Conservation (phyloP, 2,113 vertebrate genomes). For the Turnix velox region DNA sequence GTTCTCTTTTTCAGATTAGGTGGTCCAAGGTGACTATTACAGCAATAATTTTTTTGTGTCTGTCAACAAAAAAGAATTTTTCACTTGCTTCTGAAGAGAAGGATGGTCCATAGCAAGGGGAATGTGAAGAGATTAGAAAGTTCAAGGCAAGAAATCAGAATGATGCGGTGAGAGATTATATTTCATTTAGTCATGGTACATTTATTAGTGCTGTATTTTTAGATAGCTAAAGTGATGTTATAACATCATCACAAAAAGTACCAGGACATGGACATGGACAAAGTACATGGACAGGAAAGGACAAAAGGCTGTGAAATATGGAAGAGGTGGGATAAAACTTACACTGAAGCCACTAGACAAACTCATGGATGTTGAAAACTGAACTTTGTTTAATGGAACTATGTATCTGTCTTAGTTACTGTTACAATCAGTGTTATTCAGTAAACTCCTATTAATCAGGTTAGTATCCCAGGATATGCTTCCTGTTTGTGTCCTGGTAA, state of each 20-base stretch:
- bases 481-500: constrained; percentile 15
- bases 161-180: background rate
- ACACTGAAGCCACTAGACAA: background rate
- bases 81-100: background rate
- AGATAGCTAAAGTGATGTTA: background rate
- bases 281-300: background rate
- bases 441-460: constrained; percentile 36
- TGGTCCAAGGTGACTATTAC: background rate
- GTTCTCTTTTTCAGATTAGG: background rate
- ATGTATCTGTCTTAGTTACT: constrained; percentile 13
- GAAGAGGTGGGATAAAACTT: background rate
- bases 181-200: background rate
- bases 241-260: background rate
- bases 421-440: background rate
- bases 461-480: background rate
- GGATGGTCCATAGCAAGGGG: background rate
- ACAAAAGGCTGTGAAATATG: constrained; percentile 17
- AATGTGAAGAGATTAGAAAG: constrained; percentile 6
- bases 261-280: background rate
- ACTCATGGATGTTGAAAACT: background rate
- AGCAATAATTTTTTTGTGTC: background rate
- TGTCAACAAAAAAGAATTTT: background rate
- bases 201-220: constrained; percentile 22
- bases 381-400: background rate
- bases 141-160: constrained; percentile 33